Conservation (phyloP, 64 coral and sea anemone genomes). For the Actinia equina region DNA sequence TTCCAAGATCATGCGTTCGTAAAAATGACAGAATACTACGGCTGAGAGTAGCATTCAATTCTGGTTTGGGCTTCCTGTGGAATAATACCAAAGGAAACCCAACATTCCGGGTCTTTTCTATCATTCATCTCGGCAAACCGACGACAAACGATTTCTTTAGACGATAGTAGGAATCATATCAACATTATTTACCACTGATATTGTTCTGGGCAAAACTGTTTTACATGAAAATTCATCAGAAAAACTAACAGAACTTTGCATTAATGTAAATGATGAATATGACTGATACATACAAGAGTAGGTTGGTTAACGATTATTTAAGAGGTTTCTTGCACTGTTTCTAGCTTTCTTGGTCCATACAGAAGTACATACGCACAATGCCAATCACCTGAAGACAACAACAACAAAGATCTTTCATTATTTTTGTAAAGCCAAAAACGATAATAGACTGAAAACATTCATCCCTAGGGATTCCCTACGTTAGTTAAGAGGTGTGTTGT, state of each 20-base stretch:
- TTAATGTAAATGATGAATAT: no score
- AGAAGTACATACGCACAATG: slow-evolving; percentile 87
- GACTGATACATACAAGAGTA: neutral
- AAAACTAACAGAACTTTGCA: neutral
- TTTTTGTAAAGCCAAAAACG: no score
- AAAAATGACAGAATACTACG: no score
- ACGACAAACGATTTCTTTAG: neutral
- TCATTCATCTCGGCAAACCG: neutral
- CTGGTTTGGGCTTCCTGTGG: neutral
- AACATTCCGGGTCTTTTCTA: neutral
- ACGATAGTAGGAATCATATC: neutral
- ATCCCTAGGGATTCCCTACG: no score
- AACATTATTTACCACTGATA: no score
- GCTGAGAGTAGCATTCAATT: neutral
- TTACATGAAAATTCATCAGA: no score
- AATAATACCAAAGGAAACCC: neutral
- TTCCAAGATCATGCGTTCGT: no score
- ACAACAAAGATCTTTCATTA: neutral
- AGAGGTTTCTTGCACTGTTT: slow-evolving; percentile 33
- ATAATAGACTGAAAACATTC: neutral
- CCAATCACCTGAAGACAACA: slow-evolving; percentile 57
- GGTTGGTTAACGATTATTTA: neutral
- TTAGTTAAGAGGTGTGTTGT: neutral
- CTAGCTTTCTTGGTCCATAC: slow-evolving; percentile 65
- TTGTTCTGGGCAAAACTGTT: no score